These are phyloP conservation scores for Dendrolimus houi DNA, from an alignment of 2,888 invertebrate genomes.

Conservation along the genomic window DNA sequence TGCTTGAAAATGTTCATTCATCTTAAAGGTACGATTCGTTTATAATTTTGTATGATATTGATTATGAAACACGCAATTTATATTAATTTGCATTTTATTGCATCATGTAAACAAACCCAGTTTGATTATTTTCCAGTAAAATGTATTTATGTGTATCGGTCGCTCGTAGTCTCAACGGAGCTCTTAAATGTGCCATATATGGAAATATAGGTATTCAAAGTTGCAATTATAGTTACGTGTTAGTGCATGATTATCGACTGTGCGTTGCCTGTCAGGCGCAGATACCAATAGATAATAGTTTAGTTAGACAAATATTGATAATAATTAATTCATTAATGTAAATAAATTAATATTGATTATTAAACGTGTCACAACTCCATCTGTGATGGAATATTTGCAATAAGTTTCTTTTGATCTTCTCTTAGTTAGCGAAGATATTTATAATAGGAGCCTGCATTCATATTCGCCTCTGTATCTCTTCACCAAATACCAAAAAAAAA, in stretches of 20 bases:
- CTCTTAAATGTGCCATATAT: slow-evolving; percentile 14
- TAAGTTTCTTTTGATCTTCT: slow-evolving; percentile 11
- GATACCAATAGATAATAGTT: slow-evolving; percentile 44
- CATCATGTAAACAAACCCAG: no score
- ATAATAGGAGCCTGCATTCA: no score
- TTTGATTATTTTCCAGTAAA: no score
- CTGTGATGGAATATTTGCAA: slow-evolving; percentile 32
- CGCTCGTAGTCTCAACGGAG: neutral
- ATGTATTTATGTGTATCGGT: neutral
- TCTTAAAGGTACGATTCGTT: no score
- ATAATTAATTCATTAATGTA: slow-evolving; percentile 29
- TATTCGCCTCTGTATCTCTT: no score
- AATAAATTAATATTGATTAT: slow-evolving; percentile 28
- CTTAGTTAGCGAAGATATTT: slow-evolving; percentile 7
- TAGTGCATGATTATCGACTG: neutral
- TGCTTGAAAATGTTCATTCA: no score
- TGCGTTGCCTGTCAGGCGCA: slow-evolving; percentile 15
- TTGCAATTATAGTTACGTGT: neutral
- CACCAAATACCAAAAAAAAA: no score
- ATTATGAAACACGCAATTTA: no score
- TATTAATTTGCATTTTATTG: no score
- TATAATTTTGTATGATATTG: no score
- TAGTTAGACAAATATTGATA: slow-evolving; percentile 36
- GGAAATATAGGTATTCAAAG: slow-evolving; percentile 1
- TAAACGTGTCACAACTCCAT: slow-evolving; percentile 38